These are phyloP conservation scores for Rhagophthalmus giganteus DNA, from an alignment of 2,888 invertebrate species.

Conservation along the genomic window DNA sequence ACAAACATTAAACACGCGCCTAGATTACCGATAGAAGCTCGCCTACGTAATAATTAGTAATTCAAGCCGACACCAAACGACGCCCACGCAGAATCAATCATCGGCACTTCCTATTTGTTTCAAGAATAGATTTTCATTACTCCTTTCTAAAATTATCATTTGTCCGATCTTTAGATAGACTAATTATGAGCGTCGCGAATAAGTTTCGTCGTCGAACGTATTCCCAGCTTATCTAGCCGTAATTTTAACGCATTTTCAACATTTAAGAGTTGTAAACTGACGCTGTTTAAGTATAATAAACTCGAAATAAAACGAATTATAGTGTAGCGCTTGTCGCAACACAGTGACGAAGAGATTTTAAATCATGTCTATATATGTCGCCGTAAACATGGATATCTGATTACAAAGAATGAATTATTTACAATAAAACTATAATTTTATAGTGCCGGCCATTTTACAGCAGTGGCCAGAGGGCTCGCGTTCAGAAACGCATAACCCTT, in stretches of 20 bases:
- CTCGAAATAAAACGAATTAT: slow-evolving; percentile 22
- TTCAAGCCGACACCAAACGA: slow-evolving; percentile 39
- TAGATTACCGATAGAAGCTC: slow-evolving; percentile 35
- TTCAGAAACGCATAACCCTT: too few species aligned
- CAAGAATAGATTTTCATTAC: slow-evolving; percentile 18
- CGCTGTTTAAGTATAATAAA: slow-evolving; percentile 29
- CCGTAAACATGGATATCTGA: too few species aligned
- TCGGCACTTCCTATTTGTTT: slow-evolving; percentile 27
- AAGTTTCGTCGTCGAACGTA: too few species aligned
- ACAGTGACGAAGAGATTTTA: too few species aligned
- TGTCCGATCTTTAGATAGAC: too few species aligned
- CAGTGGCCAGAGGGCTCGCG: too few species aligned
- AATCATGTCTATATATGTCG: too few species aligned
- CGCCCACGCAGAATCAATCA: slow-evolving; percentile 35
- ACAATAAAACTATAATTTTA: too few species aligned
- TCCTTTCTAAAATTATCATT: slow-evolving; percentile 10
- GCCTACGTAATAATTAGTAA: slow-evolving; percentile 43
- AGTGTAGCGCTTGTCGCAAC: slow-evolving; percentile 27
- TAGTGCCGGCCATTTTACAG: too few species aligned
- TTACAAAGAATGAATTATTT: too few species aligned
- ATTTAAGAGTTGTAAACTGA: slow-evolving; percentile 22
- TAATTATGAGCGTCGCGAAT: too few species aligned
- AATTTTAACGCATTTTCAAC: slow-evolving; percentile 17
- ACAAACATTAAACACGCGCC: slow-evolving; percentile 39
- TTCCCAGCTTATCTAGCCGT: slow-evolving; percentile 4